Conservation (phyloP, 2,888 invertebrate species). For the Dioctria linearis region DNA sequence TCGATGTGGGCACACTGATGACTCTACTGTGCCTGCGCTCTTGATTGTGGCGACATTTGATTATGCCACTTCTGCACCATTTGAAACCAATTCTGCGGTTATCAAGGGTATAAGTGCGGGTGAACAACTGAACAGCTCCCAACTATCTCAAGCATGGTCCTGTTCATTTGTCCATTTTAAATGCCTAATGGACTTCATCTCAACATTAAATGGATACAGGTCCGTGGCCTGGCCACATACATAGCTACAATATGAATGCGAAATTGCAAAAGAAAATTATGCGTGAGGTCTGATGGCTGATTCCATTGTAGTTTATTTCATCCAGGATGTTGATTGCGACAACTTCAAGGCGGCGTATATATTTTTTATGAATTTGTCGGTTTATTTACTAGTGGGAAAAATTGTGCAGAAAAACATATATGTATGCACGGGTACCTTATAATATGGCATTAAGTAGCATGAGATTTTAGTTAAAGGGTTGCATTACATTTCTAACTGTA, state of each 20-base stretch:
- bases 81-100: constrained; percentile 39
- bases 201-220: constrained; percentile 21
- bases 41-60: constrained; percentile 43
- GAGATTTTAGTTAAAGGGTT: too few relatives aligned
- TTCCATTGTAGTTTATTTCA: too few relatives aligned
- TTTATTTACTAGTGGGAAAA: too few relatives aligned
- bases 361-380: too few relatives aligned
- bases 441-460: too few relatives aligned
- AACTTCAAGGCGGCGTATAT: too few relatives aligned
- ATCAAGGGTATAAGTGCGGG: constrained; percentile 27
- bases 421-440: too few relatives aligned
- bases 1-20: constrained; percentile 39
- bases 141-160: constrained; percentile 11
- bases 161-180: constrained; percentile 10
- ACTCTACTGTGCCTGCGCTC: constrained; percentile 28
- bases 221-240: background rate
- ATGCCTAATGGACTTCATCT: constrained; percentile 35
- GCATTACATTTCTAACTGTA: too few relatives aligned
- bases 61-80: constrained; percentile 42
- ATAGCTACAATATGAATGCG: background rate
- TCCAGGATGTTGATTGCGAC: too few relatives aligned
- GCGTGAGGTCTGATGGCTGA: constrained; percentile 10
- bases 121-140: too few relatives aligned
- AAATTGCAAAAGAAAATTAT: constrained; percentile 29
- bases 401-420: too few relatives aligned